A percentile compares a stretch with the other conserved stretches of the same genome.
Conservation (phyloP, 2,888 invertebrate species). For the Dolomedes plantarius region DNA sequence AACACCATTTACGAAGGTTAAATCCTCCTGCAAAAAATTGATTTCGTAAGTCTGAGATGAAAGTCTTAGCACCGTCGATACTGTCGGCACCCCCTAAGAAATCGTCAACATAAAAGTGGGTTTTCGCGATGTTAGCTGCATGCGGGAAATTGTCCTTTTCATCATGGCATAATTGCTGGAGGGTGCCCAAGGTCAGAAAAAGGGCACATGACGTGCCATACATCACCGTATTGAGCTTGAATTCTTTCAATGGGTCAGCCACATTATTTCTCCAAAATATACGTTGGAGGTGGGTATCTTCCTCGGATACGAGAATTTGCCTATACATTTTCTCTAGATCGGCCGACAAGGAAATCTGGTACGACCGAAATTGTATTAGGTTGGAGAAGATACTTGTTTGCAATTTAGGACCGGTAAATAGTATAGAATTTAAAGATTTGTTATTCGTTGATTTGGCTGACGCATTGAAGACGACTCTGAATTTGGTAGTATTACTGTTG, state of each 20-base stretch:
- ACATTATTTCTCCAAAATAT: background rate
- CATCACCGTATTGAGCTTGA: background rate
- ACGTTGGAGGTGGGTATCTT: background rate
- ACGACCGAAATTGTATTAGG: background rate
- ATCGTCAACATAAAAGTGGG: slow-evolving; percentile 1
- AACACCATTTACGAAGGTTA: background rate
- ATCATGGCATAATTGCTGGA: background rate
- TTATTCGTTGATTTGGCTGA: background rate
- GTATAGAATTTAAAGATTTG: background rate
- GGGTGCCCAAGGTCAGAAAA: background rate
- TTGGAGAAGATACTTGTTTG: background rate
- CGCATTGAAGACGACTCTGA: background rate
- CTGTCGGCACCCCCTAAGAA: background rate
- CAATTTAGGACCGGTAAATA: background rate
- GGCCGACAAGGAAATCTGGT: background rate
- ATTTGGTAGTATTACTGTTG: background rate
- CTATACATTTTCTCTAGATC: slow-evolving; percentile 2
- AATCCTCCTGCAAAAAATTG: background rate
- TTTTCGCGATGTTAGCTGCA: background rate
- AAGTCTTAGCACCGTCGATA: background rate
- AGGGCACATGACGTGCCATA: background rate
- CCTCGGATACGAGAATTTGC: background rate
- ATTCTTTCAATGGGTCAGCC: background rate
- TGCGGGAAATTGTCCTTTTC: background rate
- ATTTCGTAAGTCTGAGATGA: background rate